These are phyloP conservation scores for Hydrozoanthus tunicans DNA, from an alignment of 64 coral and sea anemone species.

Conservation along the genomic window DNA sequence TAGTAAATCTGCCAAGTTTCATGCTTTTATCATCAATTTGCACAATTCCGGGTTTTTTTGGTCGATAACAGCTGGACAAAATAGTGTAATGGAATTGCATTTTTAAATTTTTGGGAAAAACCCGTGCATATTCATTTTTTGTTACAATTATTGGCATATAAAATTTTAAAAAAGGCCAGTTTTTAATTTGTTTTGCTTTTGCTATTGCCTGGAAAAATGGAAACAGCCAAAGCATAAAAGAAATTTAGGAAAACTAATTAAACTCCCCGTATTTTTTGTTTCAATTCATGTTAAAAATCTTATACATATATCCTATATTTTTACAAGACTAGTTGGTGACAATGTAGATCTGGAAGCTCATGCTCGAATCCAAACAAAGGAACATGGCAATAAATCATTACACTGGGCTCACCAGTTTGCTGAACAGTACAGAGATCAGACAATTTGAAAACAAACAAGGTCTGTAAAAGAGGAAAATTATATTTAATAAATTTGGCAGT, in stretches of 20 bases:
- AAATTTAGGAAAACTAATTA: background rate
- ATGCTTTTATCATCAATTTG: background rate
- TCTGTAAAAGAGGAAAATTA: no score
- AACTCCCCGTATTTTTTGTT: background rate
- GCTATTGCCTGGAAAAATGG: background rate
- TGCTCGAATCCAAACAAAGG: conserved; percentile 57
- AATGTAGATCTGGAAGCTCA: conserved; percentile 52
- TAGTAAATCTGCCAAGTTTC: no score
- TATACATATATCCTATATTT: background rate
- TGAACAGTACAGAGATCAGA: background rate
- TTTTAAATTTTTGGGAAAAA: background rate
- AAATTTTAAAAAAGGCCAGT: background rate
- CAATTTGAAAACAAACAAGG: no score
- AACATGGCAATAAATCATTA: conserved; percentile 45
- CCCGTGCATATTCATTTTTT: background rate
- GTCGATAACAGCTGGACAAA: background rate
- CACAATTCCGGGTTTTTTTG: no score
- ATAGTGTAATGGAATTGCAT: background rate
- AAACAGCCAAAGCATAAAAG: background rate
- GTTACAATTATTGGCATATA: background rate
- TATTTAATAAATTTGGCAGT: no score
- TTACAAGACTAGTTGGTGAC: conserved; percentile 8
- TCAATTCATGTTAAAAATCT: background rate
- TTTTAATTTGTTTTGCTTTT: background rate
- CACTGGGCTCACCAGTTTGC: conserved; percentile 68